Conservation (phyloP, 2,797 vertebrate species). For the Pitangus sulphuratus region DNA sequence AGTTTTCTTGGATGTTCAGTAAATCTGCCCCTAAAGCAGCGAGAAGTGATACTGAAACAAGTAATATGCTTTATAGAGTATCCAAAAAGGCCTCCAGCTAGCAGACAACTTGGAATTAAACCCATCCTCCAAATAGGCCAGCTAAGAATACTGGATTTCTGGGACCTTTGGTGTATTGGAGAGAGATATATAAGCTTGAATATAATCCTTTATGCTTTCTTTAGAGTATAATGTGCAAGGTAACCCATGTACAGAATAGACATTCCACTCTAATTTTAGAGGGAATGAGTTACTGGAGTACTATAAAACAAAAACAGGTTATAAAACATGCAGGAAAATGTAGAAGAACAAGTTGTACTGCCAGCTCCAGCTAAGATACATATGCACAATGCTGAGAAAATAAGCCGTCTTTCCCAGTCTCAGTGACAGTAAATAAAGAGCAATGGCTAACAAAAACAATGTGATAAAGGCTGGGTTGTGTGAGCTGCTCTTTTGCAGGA, state of each 20-base stretch:
- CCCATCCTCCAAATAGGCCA: fast-evolving
- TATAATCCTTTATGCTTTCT: background rate
- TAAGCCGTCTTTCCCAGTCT: constrained; percentile 5
- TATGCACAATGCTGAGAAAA: constrained; percentile 54
- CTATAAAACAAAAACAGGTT: constrained; percentile 17
- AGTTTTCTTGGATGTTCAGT: background rate
- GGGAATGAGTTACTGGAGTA: background rate
- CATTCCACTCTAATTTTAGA: background rate
- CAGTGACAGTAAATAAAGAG: constrained; percentile 49
- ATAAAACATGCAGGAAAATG: constrained; percentile 31
- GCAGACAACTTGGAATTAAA: background rate
- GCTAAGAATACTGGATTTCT: background rate
- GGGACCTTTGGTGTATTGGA: background rate
- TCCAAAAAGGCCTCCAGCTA: background rate
- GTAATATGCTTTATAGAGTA: background rate
- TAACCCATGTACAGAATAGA: background rate
- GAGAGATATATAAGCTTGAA: background rate
- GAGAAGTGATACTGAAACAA: background rate
- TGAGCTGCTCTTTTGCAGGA: constrained; percentile 20
- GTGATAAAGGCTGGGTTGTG: constrained; percentile 31
- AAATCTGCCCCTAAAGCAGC: background rate
- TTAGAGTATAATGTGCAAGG: background rate
- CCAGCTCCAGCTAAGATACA: constrained; percentile 36
- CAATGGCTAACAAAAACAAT: constrained; percentile 25
- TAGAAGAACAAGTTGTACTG: constrained; percentile 50